These are phyloP conservation scores for Heterodera carotae DNA, from an alignment of 1,140 invertebrate genomes.

Conservation along the genomic window DNA sequence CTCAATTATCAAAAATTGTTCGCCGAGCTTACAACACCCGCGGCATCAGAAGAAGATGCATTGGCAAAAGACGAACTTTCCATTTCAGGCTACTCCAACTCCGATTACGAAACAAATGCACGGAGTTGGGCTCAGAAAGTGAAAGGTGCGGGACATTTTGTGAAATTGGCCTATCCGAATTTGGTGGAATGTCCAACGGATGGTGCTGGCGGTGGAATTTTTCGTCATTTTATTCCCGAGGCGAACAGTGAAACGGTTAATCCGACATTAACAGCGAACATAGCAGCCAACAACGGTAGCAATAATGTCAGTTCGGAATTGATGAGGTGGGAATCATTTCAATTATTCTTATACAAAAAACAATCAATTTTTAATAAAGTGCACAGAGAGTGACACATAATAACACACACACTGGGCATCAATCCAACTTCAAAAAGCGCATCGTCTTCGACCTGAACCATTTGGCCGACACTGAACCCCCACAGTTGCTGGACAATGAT, in stretches of 20 bases:
- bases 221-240: not conserved
- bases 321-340: not conserved
- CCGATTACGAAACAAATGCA: not conserved
- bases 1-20: constrained; percentile 17
- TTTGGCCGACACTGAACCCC: constrained; percentile 57
- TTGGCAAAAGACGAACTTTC: constrained; percentile 10
- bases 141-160: constrained; percentile 72
- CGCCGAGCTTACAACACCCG: not conserved
- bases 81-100: not conserved
- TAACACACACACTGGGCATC: constrained; percentile 24
- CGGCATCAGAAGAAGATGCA: not conserved
- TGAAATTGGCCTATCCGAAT: constrained; percentile 78
- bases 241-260: not conserved
- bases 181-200: constrained; percentile 68
- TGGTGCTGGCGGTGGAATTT: not conserved
- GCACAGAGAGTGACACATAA: constrained; percentile 47
- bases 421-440: constrained; percentile 26
- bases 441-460: constrained; percentile 78
- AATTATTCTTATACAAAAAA: too few relatives aligned
- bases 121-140: not conserved
- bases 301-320: not conserved
- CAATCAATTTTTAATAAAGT: too few relatives aligned
- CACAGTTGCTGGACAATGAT: constrained; percentile 36
- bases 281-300: not conserved
- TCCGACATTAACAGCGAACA: not conserved